Evolutionary conservation across 1,140 invertebrate genomes (phyloP).

Genomic region (Akabosia matsudoensis): DNA sequence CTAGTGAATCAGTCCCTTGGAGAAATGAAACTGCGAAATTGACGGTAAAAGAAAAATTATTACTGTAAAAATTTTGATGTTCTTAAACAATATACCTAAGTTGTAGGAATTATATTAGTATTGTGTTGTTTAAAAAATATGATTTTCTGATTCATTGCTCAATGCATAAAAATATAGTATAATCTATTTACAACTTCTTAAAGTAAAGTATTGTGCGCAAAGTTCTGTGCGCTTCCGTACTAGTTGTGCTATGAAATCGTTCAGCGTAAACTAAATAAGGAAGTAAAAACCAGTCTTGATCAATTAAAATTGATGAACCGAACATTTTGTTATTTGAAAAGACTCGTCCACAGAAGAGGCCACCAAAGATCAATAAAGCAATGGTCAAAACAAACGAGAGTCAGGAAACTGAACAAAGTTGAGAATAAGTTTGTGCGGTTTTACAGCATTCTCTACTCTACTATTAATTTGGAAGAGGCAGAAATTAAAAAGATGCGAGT

Average conservation of each 20-base stretch:
- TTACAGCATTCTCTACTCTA: background rate
- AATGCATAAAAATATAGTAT: background rate
- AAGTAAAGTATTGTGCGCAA: conserved; percentile 2
- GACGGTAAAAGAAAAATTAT: too few species aligned
- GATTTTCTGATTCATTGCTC: background rate
- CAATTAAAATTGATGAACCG: too few species aligned
- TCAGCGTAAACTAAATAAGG: too few species aligned
- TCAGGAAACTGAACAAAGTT: background rate
- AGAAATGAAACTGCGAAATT: too few species aligned
- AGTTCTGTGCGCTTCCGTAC: conserved; percentile 20
- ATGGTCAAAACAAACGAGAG: background rate
- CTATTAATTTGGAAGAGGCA: background rate
- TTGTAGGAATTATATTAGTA: too few species aligned
- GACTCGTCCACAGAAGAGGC: background rate
- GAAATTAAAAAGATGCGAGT: background rate
- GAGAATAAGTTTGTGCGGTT: conserved; percentile 12
- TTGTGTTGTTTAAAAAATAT: background rate
- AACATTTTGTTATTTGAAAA: background rate
- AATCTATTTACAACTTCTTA: background rate
- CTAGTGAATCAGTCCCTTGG: too few species aligned
- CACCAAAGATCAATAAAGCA: background rate
- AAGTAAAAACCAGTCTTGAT: too few species aligned
- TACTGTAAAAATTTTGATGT: too few species aligned
- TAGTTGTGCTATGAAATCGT: conserved; percentile 9
- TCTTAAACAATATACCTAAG: too few species aligned